These are phyloP conservation scores for Daboia siamensis DNA, from an alignment of 2,113 vertebrate species.

Conservation along the genomic window DNA sequence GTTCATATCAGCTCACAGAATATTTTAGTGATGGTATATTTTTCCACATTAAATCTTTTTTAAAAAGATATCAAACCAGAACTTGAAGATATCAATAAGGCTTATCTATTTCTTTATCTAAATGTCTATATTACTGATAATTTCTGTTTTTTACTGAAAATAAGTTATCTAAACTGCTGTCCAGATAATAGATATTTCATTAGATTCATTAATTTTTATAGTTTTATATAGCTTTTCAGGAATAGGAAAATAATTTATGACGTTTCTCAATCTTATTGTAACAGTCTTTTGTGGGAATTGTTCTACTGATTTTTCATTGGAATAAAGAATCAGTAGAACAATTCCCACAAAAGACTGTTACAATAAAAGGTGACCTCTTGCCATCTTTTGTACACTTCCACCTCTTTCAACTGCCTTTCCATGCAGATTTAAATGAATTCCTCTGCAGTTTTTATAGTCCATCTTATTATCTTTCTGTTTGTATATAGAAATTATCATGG, in stretches of 20 bases:
- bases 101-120: not conserved
- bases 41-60: not conserved
- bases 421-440: too few species aligned
- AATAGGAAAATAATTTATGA: not conserved
- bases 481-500: too few species aligned
- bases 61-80: not conserved
- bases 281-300: too few species aligned
- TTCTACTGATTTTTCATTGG: too few species aligned
- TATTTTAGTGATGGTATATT: not conserved
- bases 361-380: too few species aligned
- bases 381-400: too few species aligned
- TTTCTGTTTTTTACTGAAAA: not conserved
- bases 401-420: too few species aligned
- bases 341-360: too few species aligned
- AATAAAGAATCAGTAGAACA: too few species aligned
- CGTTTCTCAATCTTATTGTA: too few species aligned
- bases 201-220: not conserved
- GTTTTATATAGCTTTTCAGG: not conserved
- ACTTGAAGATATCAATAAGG: not conserved
- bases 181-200: not conserved
- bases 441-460: too few species aligned
- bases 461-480: too few species aligned
- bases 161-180: not conserved
- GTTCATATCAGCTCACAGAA: not conserved
- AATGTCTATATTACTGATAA: not conserved